Conservation (phyloP, 2,888 invertebrate genomes). For the Eupithecia centaureata region DNA sequence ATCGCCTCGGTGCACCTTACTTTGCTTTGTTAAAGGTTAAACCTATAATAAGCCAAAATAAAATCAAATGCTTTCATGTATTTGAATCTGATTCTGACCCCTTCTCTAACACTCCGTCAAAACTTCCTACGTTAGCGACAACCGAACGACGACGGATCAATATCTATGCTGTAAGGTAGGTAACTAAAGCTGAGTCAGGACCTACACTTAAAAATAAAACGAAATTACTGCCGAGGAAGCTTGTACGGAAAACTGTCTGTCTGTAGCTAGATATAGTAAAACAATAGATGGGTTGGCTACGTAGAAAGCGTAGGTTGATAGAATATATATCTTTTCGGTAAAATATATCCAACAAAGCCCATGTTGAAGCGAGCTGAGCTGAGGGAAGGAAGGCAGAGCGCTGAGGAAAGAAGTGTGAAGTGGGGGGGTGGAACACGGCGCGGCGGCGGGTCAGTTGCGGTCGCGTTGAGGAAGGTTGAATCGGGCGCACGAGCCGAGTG, state of each 20-base stretch:
- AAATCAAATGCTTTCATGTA: too few relatives aligned
- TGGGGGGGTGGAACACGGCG: conserved; percentile 50
- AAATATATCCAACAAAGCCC: conserved; percentile 40
- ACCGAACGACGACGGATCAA: too few relatives aligned
- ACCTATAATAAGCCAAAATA: too few relatives aligned
- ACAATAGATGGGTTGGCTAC: too few relatives aligned
- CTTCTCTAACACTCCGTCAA: too few relatives aligned
- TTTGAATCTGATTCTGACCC: too few relatives aligned
- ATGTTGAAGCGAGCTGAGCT: conserved; percentile 35
- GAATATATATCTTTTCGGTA: neutral
- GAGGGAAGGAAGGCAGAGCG: conserved; percentile 40
- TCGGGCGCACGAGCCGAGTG: conserved; percentile 79
- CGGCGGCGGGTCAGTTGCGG: conserved; percentile 79
- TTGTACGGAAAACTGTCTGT: neutral
- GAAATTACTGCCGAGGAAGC: neutral
- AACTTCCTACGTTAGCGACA: too few relatives aligned
- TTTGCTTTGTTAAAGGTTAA: too few relatives aligned
- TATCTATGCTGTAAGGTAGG: too few relatives aligned
- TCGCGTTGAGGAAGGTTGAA: conserved; percentile 84
- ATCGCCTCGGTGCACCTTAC: too few relatives aligned
- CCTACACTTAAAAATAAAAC: neutral
- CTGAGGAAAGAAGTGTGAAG: conserved; percentile 36
- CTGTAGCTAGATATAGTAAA: neutral
- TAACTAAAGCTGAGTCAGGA: too few relatives aligned
- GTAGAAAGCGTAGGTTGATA: conserved; percentile 3